phyloP scores from a whole-genome alignment of 2,888 invertebrate genomes.

The Pelosia muscerda region DNA sequence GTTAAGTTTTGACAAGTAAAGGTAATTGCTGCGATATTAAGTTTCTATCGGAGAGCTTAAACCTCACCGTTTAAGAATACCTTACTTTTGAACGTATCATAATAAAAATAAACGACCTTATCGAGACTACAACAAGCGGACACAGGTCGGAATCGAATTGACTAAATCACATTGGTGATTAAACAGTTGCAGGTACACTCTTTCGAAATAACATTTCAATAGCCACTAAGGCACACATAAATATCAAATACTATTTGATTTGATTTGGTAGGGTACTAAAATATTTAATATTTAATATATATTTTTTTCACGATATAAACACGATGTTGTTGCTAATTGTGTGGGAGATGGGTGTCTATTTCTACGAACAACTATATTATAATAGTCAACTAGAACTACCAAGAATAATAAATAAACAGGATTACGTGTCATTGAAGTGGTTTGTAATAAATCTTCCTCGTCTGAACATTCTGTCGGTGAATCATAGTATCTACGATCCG shows the following conservation, averaged over 20 bases:
- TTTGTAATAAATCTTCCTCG: not conserved
- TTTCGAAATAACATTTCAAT: not conserved
- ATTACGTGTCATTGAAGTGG: constrained; percentile 3
- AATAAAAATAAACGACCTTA: not conserved
- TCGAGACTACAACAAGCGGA: not conserved
- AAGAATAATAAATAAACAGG: not conserved
- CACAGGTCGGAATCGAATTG: not conserved
- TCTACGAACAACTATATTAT: not conserved
- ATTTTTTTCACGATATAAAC: too few species aligned
- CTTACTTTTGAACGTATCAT: too few species aligned
- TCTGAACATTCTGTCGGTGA: not conserved
- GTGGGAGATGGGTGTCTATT: not conserved
- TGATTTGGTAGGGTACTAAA: too few species aligned
- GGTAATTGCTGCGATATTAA: too few species aligned
- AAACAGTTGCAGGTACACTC: not conserved
- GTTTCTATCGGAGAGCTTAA: too few species aligned
- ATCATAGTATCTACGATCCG: not conserved
- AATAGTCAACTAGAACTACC: too few species aligned
- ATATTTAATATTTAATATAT: too few species aligned
- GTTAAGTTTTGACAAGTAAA: too few species aligned
- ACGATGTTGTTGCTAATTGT: too few species aligned
- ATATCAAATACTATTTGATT: too few species aligned
- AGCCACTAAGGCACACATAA: too few species aligned
- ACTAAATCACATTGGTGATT: not conserved
- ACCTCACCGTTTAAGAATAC: too few species aligned